A percentile compares a stretch with the other conserved stretches of the same genome.
Conservation (phyloP, 2,888 invertebrate species). For the Crepidodera aurea region DNA sequence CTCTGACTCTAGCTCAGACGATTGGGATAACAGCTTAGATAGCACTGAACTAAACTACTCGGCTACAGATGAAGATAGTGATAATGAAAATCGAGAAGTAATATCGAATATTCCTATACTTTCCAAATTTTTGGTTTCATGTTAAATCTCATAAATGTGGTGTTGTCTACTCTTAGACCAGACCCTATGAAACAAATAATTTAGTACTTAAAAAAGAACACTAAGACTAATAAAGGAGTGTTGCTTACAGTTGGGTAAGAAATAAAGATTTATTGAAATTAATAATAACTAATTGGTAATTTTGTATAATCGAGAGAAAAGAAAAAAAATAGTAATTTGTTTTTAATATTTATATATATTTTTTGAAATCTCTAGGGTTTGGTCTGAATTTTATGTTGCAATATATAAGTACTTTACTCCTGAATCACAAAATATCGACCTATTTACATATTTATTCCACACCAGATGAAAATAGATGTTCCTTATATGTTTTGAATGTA, state of each 20-base stretch:
- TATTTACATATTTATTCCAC: background rate
- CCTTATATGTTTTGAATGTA: too few species aligned
- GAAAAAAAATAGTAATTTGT: too few species aligned
- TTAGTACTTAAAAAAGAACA: too few species aligned
- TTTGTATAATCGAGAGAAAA: too few species aligned
- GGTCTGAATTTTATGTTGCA: background rate
- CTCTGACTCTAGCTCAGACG: constrained; percentile 52
- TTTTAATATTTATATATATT: too few species aligned
- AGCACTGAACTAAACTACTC: constrained; percentile 57
- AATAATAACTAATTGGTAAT: too few species aligned
- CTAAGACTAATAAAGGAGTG: background rate
- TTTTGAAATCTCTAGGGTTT: background rate
- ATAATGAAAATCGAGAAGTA: constrained; percentile 55
- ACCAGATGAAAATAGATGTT: background rate
- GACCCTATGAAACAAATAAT: background rate
- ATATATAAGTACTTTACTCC: background rate
- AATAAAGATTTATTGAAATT: too few species aligned
- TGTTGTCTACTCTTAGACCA: background rate
- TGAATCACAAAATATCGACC: background rate
- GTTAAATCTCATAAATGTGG: constrained; percentile 30
- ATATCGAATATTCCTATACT: constrained; percentile 52
- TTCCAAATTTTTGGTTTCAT: constrained; percentile 54
- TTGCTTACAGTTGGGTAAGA: background rate
- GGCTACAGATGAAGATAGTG: constrained; percentile 52
- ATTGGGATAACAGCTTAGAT: constrained; percentile 58